Evolutionary conservation across 2,797 vertebrate species (phyloP).

Genomic region (Mormyrops boulengeri): DNA sequence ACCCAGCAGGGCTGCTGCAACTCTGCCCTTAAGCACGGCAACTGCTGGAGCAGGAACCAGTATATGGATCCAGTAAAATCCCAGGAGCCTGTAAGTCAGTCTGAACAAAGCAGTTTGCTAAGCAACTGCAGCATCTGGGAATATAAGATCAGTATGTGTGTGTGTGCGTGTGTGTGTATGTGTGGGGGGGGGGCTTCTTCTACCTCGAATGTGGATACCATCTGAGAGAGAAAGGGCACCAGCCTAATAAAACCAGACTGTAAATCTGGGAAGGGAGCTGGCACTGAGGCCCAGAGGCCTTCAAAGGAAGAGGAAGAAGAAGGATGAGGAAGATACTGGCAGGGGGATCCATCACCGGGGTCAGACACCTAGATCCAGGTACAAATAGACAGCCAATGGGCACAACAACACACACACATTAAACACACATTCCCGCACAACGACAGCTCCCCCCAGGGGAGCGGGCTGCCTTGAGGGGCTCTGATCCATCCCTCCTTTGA

Average conservation of each 20-base stretch:
- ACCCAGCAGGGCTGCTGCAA: background rate
- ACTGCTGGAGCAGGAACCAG: background rate
- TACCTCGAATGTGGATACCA: background rate
- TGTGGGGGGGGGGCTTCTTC: background rate
- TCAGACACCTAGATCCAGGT: background rate
- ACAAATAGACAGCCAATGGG: background rate
- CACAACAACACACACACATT: too few species aligned
- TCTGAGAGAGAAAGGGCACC: background rate
- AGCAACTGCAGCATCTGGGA: background rate
- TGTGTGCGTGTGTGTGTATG: background rate
- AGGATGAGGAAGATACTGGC: background rate
- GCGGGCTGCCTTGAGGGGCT: background rate
- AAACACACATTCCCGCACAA: background rate
- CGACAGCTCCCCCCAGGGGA: constrained; percentile 24
- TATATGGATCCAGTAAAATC: background rate
- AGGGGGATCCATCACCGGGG: background rate
- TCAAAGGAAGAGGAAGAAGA: background rate
- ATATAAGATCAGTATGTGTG: background rate
- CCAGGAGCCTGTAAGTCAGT: background rate
- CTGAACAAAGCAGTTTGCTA: background rate
- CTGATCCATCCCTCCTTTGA: constrained; percentile 32
- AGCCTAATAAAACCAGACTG: background rate
- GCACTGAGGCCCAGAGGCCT: background rate
- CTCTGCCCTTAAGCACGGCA: background rate
- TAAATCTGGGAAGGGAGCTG: background rate